Conservation (phyloP, 92 coral and sea anemone species). For the Micromussa lordhowensis region DNA sequence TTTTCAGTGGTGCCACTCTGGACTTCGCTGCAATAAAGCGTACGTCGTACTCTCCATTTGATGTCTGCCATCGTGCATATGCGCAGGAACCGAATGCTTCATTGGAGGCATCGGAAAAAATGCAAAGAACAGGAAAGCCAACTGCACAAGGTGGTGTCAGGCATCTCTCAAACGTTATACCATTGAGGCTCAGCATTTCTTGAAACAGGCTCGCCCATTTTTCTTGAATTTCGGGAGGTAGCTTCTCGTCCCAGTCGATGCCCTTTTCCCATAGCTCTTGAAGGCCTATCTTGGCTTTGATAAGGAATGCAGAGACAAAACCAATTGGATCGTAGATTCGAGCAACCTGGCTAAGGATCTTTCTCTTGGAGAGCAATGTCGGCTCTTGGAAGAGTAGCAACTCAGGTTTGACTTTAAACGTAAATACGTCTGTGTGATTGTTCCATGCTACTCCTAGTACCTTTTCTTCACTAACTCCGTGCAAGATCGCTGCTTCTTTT, state of each 20-base stretch:
- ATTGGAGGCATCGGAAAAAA: slow-evolving; percentile 37
- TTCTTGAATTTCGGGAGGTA: slow-evolving; percentile 22
- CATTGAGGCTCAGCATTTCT: slow-evolving; percentile 41
- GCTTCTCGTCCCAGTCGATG: slow-evolving; percentile 55
- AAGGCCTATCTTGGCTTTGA: no score
- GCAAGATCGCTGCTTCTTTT: slow-evolving; percentile 20
- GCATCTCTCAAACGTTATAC: no score
- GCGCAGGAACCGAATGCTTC: slow-evolving; percentile 62
- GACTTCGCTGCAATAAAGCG: slow-evolving; percentile 38
- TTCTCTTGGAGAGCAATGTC: slow-evolving; percentile 35
- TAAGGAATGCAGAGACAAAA: no score
- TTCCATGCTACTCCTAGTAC: slow-evolving; percentile 39
- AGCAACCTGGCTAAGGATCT: no score
- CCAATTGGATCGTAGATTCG: no score
- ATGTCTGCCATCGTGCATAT: slow-evolving; percentile 39
- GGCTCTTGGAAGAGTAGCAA: neutral
- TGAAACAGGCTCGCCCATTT: slow-evolving; percentile 23
- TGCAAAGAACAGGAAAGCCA: slow-evolving; percentile 48
- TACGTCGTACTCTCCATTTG: neutral
- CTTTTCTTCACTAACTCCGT: slow-evolving; percentile 21
- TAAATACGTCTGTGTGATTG: slow-evolving; percentile 6
- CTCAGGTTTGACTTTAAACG: slow-evolving; percentile 16
- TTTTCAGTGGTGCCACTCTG: slow-evolving; percentile 38
- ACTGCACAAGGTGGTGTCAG: slow-evolving; percentile 20
- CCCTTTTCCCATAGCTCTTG: no score